Evolutionary conservation across 2,113 vertebrate species (phyloP), one percentile per base, ranked within the genome.

Genomic region (Crotalus tigris): DNA sequence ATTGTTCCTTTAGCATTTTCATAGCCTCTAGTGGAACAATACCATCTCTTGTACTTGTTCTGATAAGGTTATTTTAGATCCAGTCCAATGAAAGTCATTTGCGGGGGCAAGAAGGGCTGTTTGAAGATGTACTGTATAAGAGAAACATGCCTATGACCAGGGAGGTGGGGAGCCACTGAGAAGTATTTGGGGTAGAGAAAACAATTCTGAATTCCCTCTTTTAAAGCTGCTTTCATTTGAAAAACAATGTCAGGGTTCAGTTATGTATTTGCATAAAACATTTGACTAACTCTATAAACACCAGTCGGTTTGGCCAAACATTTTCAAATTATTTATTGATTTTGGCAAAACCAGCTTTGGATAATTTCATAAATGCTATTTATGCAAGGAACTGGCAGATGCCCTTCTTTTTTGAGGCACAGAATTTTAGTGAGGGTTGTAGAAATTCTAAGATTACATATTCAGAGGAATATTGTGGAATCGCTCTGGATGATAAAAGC

Each of bases 391-490:
- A 29, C 24, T 29, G 5, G 85, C 75, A 81, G 75, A 81, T 81
- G 85, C 49, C 46, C 26, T 87, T 94, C 92, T 91, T 57, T 0
- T 69, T 61, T 0, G 0, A 29, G 92, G 87, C 2, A 0, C 33
- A 94, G 93, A 87, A 93, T 87, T 93, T 39, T 59, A 9, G 46
- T 81, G 33, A 81, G 17, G 33, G 3, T 21, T 81, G 69, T 59
- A 4, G n/a, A 88, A 93, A 92, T 93, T 90, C 57, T 85, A 94
- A 23, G 51, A 54, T 95, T 92, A 44, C 33, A 91, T 94, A 57
- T 90, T 91, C 92, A 93, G 93, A 91, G 91, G 88, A 95, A 96
- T 94, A 59, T 49, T 39, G 11, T 53, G 46, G 55, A 59, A 92
- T 87, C 23, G 24, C 44, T 59, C 86, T 90, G 1, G 81, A 19